Evolutionary conservation across 2,797 vertebrate genomes (phyloP).

Genomic region (Mormyrops attenuatus): DNA sequence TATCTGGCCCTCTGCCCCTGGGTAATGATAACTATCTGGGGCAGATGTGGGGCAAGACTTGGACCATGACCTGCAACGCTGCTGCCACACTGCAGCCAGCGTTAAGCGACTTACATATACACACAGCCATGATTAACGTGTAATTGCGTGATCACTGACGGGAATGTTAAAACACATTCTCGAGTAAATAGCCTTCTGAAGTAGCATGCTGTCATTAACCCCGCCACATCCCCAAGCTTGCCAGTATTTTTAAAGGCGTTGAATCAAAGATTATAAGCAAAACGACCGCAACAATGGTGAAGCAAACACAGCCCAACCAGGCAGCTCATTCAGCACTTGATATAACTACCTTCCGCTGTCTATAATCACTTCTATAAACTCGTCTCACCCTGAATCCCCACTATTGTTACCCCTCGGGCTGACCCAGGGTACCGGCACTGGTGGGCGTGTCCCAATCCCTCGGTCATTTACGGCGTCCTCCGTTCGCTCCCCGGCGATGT

Average conservation of each 20-base stretch:
- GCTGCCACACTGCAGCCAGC: not conserved
- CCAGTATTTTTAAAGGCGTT: not conserved
- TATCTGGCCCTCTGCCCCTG: not conserved
- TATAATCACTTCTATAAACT: not conserved
- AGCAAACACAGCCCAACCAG: not conserved
- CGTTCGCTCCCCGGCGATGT: not conserved
- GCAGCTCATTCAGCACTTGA: not conserved
- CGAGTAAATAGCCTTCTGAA: not conserved
- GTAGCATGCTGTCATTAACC: not conserved
- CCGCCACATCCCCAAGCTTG: not conserved
- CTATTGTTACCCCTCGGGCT: not conserved
- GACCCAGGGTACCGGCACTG: not conserved
- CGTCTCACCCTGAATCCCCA: not conserved
- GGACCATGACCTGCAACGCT: not conserved
- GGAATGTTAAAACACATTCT: not conserved
- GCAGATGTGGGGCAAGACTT: not conserved
- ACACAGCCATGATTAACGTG: not conserved
- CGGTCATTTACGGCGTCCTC: not conserved
- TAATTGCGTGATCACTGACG: not conserved
- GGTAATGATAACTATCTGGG: constrained; percentile 7
- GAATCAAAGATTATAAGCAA: not conserved
- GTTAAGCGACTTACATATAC: not conserved
- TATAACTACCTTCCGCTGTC: not conserved
- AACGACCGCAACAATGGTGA: not conserved
- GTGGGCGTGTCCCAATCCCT: not conserved